Base-by-base conservation (phyloP, 2,888 invertebrate genomes). In the Cheilosia urbana region DNA sequence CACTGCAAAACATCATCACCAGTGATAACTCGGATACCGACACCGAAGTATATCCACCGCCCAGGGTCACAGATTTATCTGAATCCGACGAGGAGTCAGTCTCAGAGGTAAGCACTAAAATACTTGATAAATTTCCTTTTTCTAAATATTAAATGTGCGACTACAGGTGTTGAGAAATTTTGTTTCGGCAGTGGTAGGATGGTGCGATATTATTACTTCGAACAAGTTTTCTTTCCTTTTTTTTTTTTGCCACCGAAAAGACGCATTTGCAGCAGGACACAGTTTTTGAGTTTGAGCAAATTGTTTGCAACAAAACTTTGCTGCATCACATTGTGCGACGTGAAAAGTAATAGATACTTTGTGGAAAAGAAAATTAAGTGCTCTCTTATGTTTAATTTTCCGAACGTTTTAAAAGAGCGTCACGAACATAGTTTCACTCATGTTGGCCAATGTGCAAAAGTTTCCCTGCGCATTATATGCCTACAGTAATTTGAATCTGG, bases 1-100 rank as follows among this genome's bases (percentile, higher is more conserved):
- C 90, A 27, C 87, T 91, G 87, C 91, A 92, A 81, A 91, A 90
- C 72, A 90, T 89, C 68, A 88, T 94, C 93, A 95, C 96, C 93
- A 96, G 96, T 94, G 96, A 96, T 93, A 96, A 96, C 93, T 95
- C 96, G 92, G 96, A 96, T 94, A 96, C 96, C 92, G 97, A 97
- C 94, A 96, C 96, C 92, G 96, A 96, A 93, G 93, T 95, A 92
- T 91, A 90, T 88, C 96, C 96, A 93, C 96, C 96, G 93, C 96
- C 96, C 92, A 96, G 96, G 94, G 97, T 97, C 94, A 96, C 97
- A 93, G 97, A 97, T 94, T 95, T 97, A 93, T 98, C 98, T 91
- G 98, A 97, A 94, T 98, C 97, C 93, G 98, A 98, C 93, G 98
- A 98, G 93, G 98, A 98, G 93, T 98, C 98, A 93, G 97, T 97